Evolutionary conservation across 2,797 vertebrate genomes (phyloP), one percentile per base, ranked within the genome.

Genomic region (Gallirallus australis): DNA sequence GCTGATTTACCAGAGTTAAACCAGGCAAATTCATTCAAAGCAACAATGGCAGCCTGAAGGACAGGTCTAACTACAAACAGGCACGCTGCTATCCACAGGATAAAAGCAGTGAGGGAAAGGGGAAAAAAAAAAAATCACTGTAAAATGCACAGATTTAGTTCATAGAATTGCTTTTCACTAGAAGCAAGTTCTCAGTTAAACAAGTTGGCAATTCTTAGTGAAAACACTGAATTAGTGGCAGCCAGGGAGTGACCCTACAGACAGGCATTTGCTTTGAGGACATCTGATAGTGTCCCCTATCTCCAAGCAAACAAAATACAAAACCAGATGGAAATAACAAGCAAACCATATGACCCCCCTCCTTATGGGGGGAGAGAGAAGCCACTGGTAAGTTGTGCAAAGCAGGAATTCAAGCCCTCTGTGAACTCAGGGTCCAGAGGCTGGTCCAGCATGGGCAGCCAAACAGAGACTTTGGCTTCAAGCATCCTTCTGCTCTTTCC

Each of bases 321-420:
- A 93, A 84, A 77, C 28, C 60, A 92, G 40, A 77, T 57, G 8
- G 35, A 94, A 95, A 65, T 73, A 90, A 90, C 65, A 7, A 70
- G 20, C 20, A 47, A 47, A 47, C 21, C 21, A 47, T 20, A 12
- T 47, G 47, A 47, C 40, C 40, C 18, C 18, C 23, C 27, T 61
- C 56, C 53, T 64, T 82, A 42, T 37, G 81, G 28, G 78, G 40
- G 52, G 56, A 78, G 50, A 65, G 23, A 21, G 59, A 57, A 82
- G 54, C 23, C 1, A 0, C 45, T 42, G 18, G 54, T 79, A 42
- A 71, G 40, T 64, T 24, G 4, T 54, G 13, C 61, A 77, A 52
- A 92, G 25, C 27, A 8, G 27, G n/a, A 23, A 13, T 2, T 33
- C 79, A 40, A 45, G 68, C 47, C 39, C 33, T 89, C 40, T 21